Evolutionary conservation across 2,888 invertebrate genomes (phyloP).

Genomic region (Dromius quadrimaculatus): DNA sequence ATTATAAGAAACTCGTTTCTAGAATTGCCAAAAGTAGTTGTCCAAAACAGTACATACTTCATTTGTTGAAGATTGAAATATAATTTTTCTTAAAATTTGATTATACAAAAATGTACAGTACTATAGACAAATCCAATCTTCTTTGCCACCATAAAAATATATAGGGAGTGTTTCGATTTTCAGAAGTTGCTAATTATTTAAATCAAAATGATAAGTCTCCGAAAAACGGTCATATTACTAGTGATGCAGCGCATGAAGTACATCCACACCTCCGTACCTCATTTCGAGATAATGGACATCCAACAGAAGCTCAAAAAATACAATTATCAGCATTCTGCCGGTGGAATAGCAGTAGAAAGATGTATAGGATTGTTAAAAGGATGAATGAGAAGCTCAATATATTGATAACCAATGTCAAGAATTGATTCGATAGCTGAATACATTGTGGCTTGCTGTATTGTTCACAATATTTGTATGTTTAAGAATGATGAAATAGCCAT

Average conservation of each 20-base stretch:
- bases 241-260: constrained; percentile 51
- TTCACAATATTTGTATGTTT: constrained; percentile 56
- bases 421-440: constrained; percentile 56
- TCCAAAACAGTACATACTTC: too few species aligned
- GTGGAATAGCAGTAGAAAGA: constrained; percentile 54
- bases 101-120: too few species aligned
- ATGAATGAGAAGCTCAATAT: constrained; percentile 55
- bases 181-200: constrained; percentile 49
- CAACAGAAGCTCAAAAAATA: constrained; percentile 54
- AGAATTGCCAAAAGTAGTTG: too few species aligned
- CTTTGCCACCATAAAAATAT: too few species aligned
- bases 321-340: constrained; percentile 55
- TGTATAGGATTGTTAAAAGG: constrained; percentile 55
- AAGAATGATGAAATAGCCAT: constrained; percentile 49
- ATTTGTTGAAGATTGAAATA: too few species aligned
- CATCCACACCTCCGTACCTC: constrained; percentile 47
- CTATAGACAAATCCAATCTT: too few species aligned
- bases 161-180: constrained; percentile 54
- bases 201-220: constrained; percentile 52
- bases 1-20: too few species aligned
- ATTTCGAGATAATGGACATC: constrained; percentile 46
- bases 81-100: too few species aligned
- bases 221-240: constrained; percentile 49
- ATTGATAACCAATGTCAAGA: constrained; percentile 54
- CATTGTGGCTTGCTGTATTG: constrained; percentile 56